Conservation (phyloP, 1,140 invertebrate species). For the Caenorhabditis tropicalis region DNA sequence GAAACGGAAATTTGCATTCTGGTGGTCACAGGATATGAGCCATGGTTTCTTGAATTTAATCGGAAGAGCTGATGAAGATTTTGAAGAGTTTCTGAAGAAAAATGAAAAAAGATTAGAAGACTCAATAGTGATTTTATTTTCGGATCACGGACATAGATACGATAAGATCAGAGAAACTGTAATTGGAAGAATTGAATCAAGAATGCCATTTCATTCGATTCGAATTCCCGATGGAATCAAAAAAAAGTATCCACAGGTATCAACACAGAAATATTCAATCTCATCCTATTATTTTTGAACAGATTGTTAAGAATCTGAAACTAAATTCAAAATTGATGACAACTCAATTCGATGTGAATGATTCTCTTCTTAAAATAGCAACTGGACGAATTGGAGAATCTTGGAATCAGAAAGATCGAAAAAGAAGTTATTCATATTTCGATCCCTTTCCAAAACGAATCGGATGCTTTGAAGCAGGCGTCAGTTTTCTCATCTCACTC, state of each 20-base stretch:
- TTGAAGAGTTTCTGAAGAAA: slow-evolving; percentile 55
- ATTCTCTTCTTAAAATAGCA: slow-evolving; percentile 65
- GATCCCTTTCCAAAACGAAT: slow-evolving; percentile 69
- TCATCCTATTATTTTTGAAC: not conserved
- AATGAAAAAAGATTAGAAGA: slow-evolving; percentile 71
- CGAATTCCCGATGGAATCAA: slow-evolving; percentile 80
- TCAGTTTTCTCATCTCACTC: not conserved
- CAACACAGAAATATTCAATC: too few species aligned
- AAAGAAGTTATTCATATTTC: slow-evolving; percentile 64
- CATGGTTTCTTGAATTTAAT: slow-evolving; percentile 66
- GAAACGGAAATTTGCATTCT: slow-evolving; percentile 61
- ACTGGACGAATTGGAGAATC: slow-evolving; percentile 34
- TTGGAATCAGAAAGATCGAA: not conserved
- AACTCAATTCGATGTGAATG: slow-evolving; percentile 65
- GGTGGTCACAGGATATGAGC: slow-evolving; percentile 62
- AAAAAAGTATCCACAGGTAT: slow-evolving; percentile 76
- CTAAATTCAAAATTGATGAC: slow-evolving; percentile 76
- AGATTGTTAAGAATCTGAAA: slow-evolving; percentile 78
- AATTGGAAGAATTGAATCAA: slow-evolving; percentile 85
- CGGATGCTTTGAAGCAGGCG: slow-evolving; percentile 70
- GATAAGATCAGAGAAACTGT: slow-evolving; percentile 81
- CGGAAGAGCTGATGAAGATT: slow-evolving; percentile 56
- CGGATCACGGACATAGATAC: slow-evolving; percentile 90
- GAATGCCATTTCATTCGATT: slow-evolving; percentile 84
- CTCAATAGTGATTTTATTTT: slow-evolving; percentile 81